Evolutionary conservation across 2,797 vertebrate genomes (phyloP), one percentile per base, ranked within the genome.

Genomic region (Melopsittacus undulatus): DNA sequence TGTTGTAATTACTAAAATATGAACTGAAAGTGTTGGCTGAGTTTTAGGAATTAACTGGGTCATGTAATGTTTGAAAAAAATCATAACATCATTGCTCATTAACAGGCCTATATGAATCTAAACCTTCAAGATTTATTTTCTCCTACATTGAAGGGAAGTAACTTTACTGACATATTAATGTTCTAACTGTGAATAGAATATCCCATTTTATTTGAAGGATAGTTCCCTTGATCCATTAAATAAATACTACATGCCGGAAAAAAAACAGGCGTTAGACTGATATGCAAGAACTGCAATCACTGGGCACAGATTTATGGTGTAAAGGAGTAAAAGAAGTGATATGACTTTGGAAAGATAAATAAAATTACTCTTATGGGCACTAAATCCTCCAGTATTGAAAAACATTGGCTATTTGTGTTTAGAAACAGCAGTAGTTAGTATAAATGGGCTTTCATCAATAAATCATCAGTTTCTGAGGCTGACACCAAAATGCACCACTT

Each of bases 81-180:
- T 94, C 94, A 48, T 76, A 86, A 74, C 52, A 45, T 68, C 82
- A 64, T 97, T 75, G 26, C 91, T 97, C 96, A 88, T 97, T 96
- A 97, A 87, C 77, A 93, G 61, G 59, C 82, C 78, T 18, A 85
- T 26, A 75, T 64, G 75, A 83, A 95, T 90, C 81, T 85, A 90
- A 97, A 93, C 90, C 72, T 90, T 87, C 8, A 56, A 94, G 92
- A 98, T 98, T 97, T 97, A 97, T 97, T 94, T 96, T 94, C 87
- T 91, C 42, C 86, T 89, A 56, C 84, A 97, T 96, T 96, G 95
- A 97, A 97, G 82, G 94, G 91, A 73, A 93, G 80, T 94, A 96
- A 98, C 90, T 98, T 98, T 96, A 92, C 85, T 97, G 96, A 97
- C 96, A 86, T 96, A 96, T 97, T 97, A 98, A 98, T 89, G 92